Percentiles rank a stretch among this genome's conserved stretches.
phyloP scores from a whole-genome alignment of 2,797 vertebrate species.

The Helostoma temminkii region DNA sequence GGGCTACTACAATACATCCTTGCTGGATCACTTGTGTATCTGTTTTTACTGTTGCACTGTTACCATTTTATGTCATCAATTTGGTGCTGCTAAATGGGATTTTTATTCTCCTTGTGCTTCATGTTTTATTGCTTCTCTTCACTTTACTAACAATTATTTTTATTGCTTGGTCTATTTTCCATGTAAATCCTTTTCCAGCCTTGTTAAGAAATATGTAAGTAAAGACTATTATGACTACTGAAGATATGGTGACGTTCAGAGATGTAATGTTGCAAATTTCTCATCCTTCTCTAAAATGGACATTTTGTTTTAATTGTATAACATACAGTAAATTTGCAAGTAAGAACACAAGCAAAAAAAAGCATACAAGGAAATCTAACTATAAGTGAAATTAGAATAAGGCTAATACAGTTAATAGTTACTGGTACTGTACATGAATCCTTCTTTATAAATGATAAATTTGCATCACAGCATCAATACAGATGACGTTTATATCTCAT shows the following conservation, averaged over 20 bases:
- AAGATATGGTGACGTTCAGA: neutral
- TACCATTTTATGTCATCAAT: conserved; percentile 21
- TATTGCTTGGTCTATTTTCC: neutral
- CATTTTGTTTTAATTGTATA: neutral
- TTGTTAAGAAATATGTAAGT: conserved; percentile 13
- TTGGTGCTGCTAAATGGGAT: conserved; percentile 19
- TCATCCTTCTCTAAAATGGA: neutral
- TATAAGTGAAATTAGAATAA: too few species aligned
- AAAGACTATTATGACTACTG: neutral
- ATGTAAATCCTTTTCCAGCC: neutral
- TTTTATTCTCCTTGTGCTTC: neutral
- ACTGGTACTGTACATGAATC: neutral
- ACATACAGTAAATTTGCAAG: neutral
- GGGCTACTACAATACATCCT: conserved; percentile 6
- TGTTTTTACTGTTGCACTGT: conserved; percentile 9
- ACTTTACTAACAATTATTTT: conserved; percentile 2
- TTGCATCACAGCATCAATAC: neutral
- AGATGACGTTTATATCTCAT: neutral
- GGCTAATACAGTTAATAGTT: neutral
- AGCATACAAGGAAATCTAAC: too few species aligned
- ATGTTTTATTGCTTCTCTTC: conserved; percentile 12
- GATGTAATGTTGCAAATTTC: neutral
- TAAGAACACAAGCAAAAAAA: too few species aligned
- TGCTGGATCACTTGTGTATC: conserved; percentile 16
- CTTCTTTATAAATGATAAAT: neutral